phyloP scores from a whole-genome alignment of 2,888 invertebrate species.

The Thera britannica region DNA sequence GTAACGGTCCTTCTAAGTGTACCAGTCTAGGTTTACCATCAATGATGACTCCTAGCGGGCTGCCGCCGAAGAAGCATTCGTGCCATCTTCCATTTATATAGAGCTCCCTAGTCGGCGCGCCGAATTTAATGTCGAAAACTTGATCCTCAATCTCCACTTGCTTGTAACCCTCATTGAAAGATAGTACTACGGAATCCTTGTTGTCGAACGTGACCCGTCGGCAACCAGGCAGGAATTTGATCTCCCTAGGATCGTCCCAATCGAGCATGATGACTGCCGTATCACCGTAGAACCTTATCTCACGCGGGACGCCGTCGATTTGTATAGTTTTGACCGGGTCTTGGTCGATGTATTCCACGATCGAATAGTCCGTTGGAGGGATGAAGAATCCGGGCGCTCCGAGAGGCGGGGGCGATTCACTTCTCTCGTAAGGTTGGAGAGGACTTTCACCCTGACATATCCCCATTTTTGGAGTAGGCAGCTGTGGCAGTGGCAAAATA shows the following conservation, averaged over 20 bases:
- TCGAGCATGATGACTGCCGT: conserved; percentile 93
- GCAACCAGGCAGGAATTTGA: conserved; percentile 92
- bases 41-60: conserved; percentile 91
- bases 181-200: conserved; percentile 87
- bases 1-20: conserved; percentile 95
- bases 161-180: conserved; percentile 89
- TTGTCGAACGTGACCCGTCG: conserved; percentile 91
- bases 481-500: conserved; percentile 54
- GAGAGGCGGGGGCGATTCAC: conserved; percentile 66
- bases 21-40: conserved; percentile 91
- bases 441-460: conserved; percentile 71
- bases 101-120: conserved; percentile 96
- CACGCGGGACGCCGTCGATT: conserved; percentile 92
- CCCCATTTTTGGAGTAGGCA: conserved; percentile 71
- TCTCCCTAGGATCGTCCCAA: conserved; percentile 94
- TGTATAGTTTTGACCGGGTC: conserved; percentile 92
- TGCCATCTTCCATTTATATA: conserved; percentile 95
- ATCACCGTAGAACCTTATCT: conserved; percentile 94
- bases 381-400: conserved; percentile 68
- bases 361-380: conserved; percentile 68
- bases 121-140: conserved; percentile 92
- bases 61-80: conserved; percentile 96
- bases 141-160: conserved; percentile 90
- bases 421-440: conserved; percentile 65
- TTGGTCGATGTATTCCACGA: conserved; percentile 76